Evolutionary conservation across 2,797 vertebrate species (phyloP).

Genomic region (Squalus acanthias): DNA sequence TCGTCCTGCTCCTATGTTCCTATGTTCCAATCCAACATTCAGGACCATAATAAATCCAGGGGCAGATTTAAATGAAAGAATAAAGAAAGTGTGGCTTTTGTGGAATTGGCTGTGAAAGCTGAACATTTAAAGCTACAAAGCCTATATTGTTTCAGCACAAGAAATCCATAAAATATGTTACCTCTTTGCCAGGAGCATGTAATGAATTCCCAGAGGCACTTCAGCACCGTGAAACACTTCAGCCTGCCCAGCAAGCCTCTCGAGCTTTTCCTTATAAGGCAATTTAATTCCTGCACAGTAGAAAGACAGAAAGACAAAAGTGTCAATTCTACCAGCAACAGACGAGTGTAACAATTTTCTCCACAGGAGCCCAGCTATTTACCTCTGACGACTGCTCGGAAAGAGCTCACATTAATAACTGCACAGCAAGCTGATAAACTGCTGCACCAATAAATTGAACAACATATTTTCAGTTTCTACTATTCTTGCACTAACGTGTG

Average conservation of each 20-base stretch:
- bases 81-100: conserved; percentile 15
- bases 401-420: neutral
- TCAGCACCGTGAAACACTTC: conserved; percentile 56
- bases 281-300: conserved; percentile 56
- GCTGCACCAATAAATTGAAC: neutral
- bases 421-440: neutral
- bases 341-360: conserved; percentile 50
- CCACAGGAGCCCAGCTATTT: conserved; percentile 39
- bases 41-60: neutral
- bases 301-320: conserved; percentile 54
- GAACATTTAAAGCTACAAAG: conserved; percentile 51
- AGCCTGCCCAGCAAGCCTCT: conserved; percentile 51
- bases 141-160: conserved; percentile 55
- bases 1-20: neutral
- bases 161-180: conserved; percentile 54
- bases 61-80: neutral
- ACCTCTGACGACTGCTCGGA: neutral
- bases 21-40: neutral
- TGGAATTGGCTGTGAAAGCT: neutral
- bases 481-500: neutral
- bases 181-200: conserved; percentile 62
- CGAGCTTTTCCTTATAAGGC: conserved; percentile 74
- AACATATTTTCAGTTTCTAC: neutral
- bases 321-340: conserved; percentile 51
- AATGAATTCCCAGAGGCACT: conserved; percentile 60